Base-by-base conservation (phyloP, 1,140 invertebrate genomes). In the Cecropterus lyciades region DNA sequence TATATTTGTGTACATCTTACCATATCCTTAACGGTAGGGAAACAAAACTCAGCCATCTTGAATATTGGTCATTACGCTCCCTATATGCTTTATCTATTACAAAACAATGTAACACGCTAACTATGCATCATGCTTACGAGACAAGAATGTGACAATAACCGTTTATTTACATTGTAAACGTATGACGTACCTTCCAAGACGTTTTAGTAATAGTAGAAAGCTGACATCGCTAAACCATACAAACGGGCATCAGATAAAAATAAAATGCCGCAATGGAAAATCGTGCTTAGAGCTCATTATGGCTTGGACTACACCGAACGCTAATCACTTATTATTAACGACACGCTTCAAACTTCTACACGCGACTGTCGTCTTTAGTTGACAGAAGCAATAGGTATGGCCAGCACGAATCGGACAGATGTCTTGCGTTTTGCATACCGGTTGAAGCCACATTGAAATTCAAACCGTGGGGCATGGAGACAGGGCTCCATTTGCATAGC, bases 401-500 rank as follows among this genome's bases (percentile, higher is more conserved):
- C 64, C 17, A 37, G 59, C 59, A 55, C 46, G 48, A 56, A 63
- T 63, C 33, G 33, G 68, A 67, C 70, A 70, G 71, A 66, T 69
- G 63, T 52, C 49, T 42, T 52, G 56, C 55, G 51, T 49, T 74
- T 69, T 66, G 57, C 63, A 57, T 55, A 48, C 63, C 43, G 53
- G 51, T 45, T 52, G 57, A 48, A 51, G 45, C 10, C 45, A 24
- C 52, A 76, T 76, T 70, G 70, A 60, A 69, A 76, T 73, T 70
- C 65, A 65, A 49, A 72, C 73, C 53, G 45, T 64, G 67, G 53
- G 33, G 40, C 66, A 14, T 27, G 48, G 59, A 60, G 46, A 64
- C 40, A 45, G 40, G 46, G 24, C 62, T 51, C 67, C 15, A 82
- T 80, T 79, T 83, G 74, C 76, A 83, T 83, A 72, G 67, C 69